Percentiles rank a stretch among this genome's conserved stretches.
These are phyloP conservation scores for Lepidochitona cinerea DNA, from an alignment of 2,888 invertebrate species.

Conservation along the genomic window DNA sequence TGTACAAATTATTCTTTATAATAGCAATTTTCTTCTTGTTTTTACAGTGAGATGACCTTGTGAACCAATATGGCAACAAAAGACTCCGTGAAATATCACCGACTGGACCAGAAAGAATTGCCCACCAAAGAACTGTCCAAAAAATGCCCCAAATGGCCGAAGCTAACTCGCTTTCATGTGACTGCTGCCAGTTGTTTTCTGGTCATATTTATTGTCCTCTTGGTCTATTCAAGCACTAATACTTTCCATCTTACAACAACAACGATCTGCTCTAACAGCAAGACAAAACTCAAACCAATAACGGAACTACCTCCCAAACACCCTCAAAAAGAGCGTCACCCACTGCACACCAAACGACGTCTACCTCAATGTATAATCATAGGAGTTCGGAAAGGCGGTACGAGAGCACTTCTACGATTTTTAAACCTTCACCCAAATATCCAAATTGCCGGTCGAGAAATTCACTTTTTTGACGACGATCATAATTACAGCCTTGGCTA, in stretches of 20 bases:
- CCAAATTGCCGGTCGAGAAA: slow-evolving; percentile 93
- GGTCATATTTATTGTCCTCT: slow-evolving; percentile 5
- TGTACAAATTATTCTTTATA: too few species aligned
- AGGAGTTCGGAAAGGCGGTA: slow-evolving; percentile 71
- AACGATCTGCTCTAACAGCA: slow-evolving; percentile 4
- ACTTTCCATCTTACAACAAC: not conserved
- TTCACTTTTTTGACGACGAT: slow-evolving; percentile 94
- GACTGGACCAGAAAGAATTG: too few species aligned
- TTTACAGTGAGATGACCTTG: too few species aligned
- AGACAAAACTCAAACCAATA: not conserved
- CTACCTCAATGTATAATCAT: slow-evolving; percentile 71
- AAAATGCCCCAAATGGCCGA: slow-evolving; percentile 15
- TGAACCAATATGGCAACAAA: too few species aligned
- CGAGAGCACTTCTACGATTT: slow-evolving; percentile 70
- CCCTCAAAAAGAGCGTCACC: not conserved
- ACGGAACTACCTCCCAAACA: not conserved
- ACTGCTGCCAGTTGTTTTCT: not conserved
- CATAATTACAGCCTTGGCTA: slow-evolving; percentile 88
- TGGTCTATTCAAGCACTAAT: slow-evolving; percentile 5
- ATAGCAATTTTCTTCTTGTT: too few species aligned
- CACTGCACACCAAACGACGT: slow-evolving; percentile 48
- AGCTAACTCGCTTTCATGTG: slow-evolving; percentile 10
- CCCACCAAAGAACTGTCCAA: too few species aligned
- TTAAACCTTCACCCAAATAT: slow-evolving; percentile 76
- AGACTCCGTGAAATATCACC: too few species aligned